phyloP scores from a whole-genome alignment of 2,797 vertebrate genomes.

The Epinephelus coioides region DNA sequence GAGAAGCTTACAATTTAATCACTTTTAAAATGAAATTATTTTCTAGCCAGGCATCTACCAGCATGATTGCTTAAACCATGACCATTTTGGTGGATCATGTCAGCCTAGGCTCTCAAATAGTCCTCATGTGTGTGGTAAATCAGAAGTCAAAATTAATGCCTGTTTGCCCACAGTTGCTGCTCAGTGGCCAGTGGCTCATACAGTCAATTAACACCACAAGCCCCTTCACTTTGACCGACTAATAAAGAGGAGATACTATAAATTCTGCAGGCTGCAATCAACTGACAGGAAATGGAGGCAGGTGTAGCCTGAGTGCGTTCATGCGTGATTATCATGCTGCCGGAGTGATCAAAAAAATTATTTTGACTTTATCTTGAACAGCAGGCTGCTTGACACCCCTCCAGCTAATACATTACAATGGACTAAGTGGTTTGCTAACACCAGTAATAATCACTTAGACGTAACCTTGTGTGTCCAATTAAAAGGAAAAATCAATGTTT shows the following conservation, averaged over 20 bases:
- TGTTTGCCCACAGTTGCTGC: constrained; percentile 15
- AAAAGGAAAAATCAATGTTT: background rate
- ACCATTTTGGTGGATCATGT: constrained; percentile 1
- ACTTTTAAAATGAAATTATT: constrained; percentile 41
- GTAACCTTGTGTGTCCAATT: constrained; percentile 5
- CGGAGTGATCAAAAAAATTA: constrained; percentile 8
- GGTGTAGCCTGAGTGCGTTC: constrained; percentile 11
- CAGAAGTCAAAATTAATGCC: constrained; percentile 27
- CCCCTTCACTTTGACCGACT: constrained; percentile 18
- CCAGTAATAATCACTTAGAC: background rate
- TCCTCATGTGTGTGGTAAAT: constrained; percentile 30
- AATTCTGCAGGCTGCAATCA: constrained; percentile 6
- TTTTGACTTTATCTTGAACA: constrained; percentile 5
- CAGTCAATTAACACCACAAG: constrained; percentile 33
- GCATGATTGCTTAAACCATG: constrained; percentile 43
- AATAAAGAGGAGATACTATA: background rate
- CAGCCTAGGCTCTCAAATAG: constrained; percentile 17
- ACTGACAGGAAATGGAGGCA: background rate
- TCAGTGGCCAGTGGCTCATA: constrained; percentile 11
- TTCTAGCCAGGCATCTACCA: constrained; percentile 42
- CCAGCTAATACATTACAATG: constrained; percentile 21
- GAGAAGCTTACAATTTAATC: constrained; percentile 52
- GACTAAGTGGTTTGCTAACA: constrained; percentile 25
- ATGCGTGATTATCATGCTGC: constrained; percentile 1
- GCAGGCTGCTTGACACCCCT: constrained; percentile 6